phyloP scores from a whole-genome alignment of 92 coral and sea anemone genomes.

The Diadumene lineata region DNA sequence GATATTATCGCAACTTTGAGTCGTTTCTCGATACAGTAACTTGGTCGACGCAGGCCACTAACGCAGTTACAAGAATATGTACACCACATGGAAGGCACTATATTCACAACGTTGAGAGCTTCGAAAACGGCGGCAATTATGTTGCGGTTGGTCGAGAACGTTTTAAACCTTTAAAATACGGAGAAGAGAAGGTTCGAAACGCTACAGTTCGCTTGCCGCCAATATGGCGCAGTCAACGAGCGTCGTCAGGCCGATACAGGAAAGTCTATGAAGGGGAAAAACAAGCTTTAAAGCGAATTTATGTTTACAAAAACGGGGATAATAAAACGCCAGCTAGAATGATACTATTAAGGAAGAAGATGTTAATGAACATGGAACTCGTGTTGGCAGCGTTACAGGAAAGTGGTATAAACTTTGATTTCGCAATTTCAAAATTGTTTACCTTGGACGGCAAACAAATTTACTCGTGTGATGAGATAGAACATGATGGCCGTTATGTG shows the following conservation, averaged over 20 bases:
- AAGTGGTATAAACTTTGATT: constrained; percentile 32
- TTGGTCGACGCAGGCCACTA: constrained; percentile 25
- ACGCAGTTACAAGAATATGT: constrained; percentile 52
- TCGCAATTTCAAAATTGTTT: constrained; percentile 43
- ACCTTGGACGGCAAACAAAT: constrained; percentile 46
- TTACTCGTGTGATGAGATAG: constrained; percentile 23
- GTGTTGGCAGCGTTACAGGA: constrained; percentile 44
- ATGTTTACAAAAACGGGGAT: constrained; percentile 51
- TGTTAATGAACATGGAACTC: constrained; percentile 42
- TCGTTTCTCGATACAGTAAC: constrained; percentile 48
- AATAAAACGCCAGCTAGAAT: constrained; percentile 32
- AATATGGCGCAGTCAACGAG: constrained; percentile 27
- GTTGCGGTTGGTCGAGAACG: constrained; percentile 51
- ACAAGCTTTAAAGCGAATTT: constrained; percentile 34
- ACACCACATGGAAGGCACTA: constrained; percentile 44
- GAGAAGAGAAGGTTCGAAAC: constrained; percentile 21
- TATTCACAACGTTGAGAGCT: constrained; percentile 34
- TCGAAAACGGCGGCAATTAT: constrained; percentile 41
- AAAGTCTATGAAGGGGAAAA: constrained; percentile 58
- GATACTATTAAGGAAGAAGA: constrained; percentile 36
- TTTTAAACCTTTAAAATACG: constrained; percentile 48
- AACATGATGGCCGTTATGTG: constrained; percentile 43
- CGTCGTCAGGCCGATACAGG: constrained; percentile 47
- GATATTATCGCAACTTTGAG: constrained; percentile 42
- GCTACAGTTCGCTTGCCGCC: constrained; percentile 26